Evolutionary conservation across 2,888 invertebrate genomes (phyloP).

Genomic region (Rhimphoctona megacephalus): DNA sequence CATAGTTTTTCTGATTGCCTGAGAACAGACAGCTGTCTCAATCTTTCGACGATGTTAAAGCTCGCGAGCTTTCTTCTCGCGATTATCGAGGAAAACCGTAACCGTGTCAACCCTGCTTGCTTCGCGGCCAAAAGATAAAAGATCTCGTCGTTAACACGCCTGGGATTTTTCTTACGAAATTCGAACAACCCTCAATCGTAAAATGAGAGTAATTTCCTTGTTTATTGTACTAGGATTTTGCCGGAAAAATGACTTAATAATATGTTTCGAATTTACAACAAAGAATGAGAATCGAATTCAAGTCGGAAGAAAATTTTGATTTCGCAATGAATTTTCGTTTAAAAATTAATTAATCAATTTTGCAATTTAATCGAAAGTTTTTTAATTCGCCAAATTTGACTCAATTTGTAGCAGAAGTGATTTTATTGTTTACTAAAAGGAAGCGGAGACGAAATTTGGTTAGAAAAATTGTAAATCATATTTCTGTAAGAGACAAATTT

Average conservation of each 20-base stretch:
- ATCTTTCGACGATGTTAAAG: constrained; percentile 75
- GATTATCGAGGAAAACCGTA: constrained; percentile 45
- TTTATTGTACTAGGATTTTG: not conserved
- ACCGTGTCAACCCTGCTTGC: constrained; percentile 21
- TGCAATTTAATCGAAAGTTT: not conserved
- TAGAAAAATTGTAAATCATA: too few species aligned
- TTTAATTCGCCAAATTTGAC: too few species aligned
- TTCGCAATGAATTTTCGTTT: not conserved
- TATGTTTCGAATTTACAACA: not conserved
- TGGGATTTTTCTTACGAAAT: constrained; percentile 8
- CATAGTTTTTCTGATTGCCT: constrained; percentile 84
- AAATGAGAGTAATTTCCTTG: not conserved
- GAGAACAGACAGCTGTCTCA: constrained; percentile 83
- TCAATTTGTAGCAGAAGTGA: too few species aligned
- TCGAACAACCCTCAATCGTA: not conserved
- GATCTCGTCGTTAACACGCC: constrained; percentile 20
- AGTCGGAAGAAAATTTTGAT: not conserved
- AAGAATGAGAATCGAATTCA: too few species aligned
- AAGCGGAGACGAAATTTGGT: too few species aligned
- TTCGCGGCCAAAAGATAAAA: constrained; percentile 40
- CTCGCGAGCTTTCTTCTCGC: constrained; percentile 48
- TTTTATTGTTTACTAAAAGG: too few species aligned
- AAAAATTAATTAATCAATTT: not conserved
- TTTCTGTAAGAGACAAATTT: too few species aligned
- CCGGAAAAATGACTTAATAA: too few species aligned